phyloP scores from a whole-genome alignment of 2,113 vertebrate species.

The Sinocyclocheilus rhinocerous region DNA sequence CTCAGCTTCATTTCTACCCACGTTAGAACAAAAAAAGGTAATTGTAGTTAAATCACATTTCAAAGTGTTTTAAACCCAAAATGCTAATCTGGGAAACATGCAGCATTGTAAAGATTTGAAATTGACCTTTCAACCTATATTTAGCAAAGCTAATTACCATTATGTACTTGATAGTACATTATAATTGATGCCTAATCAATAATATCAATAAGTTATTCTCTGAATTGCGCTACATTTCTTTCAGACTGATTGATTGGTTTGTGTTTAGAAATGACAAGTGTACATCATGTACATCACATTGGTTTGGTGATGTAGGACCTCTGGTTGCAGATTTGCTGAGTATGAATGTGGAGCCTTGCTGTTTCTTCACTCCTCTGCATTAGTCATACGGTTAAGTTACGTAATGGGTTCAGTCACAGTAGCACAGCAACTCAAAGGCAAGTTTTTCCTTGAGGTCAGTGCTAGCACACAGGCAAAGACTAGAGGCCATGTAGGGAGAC shows the following conservation, averaged over 20 bases:
- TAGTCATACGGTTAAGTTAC: conserved; percentile 38
- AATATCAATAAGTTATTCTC: conserved; percentile 8
- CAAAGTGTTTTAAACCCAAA: background rate
- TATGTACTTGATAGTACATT: background rate
- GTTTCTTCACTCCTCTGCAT: conserved; percentile 29
- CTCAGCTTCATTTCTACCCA: background rate
- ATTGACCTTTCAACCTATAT: background rate
- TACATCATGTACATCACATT: background rate
- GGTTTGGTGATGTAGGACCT: background rate
- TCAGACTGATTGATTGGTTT: background rate
- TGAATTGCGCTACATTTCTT: background rate
- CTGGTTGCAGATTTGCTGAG: conserved; percentile 22
- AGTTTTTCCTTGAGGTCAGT: background rate
- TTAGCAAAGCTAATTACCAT: conserved; percentile 3
- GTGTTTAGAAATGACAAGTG: background rate
- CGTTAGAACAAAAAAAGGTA: background rate
- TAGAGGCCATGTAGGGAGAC: background rate
- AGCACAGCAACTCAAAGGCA: background rate
- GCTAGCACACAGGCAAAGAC: background rate
- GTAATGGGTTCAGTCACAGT: conserved; percentile 38
- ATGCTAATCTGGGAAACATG: background rate
- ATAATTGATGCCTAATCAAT: conserved; percentile 18
- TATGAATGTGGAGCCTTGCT: conserved; percentile 19
- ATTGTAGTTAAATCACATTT: background rate
- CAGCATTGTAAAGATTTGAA: background rate